These are phyloP conservation scores for Synaphobranchus kaupii DNA, from an alignment of 2,797 vertebrate species.

Conservation along the genomic window DNA sequence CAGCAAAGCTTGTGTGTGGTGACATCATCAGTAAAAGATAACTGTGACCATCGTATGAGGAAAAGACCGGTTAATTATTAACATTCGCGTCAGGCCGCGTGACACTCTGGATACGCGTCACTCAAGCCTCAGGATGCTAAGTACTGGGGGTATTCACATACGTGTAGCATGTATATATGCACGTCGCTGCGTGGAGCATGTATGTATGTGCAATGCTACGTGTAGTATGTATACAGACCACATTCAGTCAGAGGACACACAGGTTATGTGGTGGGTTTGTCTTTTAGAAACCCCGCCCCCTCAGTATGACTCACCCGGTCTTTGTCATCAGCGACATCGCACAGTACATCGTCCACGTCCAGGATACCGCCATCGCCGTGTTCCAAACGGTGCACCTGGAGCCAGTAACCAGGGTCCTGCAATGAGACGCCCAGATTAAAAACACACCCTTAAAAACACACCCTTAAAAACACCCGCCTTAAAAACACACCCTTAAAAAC, in stretches of 20 bases:
- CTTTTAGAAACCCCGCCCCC: neutral
- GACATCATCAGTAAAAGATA: neutral
- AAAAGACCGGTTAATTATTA: neutral
- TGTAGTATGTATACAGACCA: too few relatives aligned
- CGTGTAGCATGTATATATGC: too few relatives aligned
- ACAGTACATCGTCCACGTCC: conserved; percentile 82
- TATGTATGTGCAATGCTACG: too few relatives aligned
- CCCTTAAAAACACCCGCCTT: neutral
- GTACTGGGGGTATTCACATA: neutral
- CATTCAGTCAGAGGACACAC: neutral
- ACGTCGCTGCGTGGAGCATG: too few relatives aligned
- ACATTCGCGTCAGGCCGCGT: neutral
- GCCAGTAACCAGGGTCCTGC: conserved; percentile 76
- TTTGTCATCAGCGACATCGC: conserved; percentile 77
- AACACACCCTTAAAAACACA: neutral
- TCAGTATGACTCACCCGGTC: conserved; percentile 25
- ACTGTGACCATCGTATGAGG: neutral
- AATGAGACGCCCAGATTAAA: neutral
- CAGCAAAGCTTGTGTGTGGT: neutral
- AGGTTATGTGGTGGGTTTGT: neutral
- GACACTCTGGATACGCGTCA: neutral
- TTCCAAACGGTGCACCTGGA: conserved; percentile 82
- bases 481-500: neutral
- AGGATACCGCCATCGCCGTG: conserved; percentile 83
- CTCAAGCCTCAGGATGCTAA: neutral